Base-by-base conservation (phyloP, 1,140 invertebrate genomes). In the Drosophila tani region DNA sequence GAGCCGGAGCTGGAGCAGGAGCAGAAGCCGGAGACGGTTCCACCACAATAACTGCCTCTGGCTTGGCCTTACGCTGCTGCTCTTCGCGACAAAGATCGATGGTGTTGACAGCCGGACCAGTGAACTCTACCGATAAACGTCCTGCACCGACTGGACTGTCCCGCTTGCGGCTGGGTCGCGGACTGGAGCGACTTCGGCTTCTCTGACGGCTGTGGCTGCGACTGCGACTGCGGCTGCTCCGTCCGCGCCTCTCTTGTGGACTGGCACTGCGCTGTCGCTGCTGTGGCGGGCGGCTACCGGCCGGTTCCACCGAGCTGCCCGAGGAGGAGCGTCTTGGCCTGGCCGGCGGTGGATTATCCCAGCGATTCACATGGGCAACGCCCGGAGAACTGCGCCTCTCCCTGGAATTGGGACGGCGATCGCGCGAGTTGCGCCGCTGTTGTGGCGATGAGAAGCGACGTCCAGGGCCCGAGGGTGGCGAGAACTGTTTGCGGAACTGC, bases 71-170 rank as follows among this genome's bases (percentile, higher is more conserved):
- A 32, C 68, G 79, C 51, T 74, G 93, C 85, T 94, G 93, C 50
- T 94, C 94, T 53, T 94, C 93, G 43, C 86, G 85, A 56, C 85
- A 88, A 43, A 92, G 86, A 79, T 92, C 91, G 59, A 92, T 91
- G 45, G 91, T 91, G 58, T 90, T 92, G 11, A 92, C 71, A n/a
- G 79, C 15, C 24, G 91, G 91, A 5, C 81, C 91, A 49, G 78
- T 64, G 21, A 67, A 92, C 50, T 92, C 91, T 8, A 92, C 91
- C 17, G 91, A 92, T 2, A 81, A 86, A 15, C 91, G 91, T 2
- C 58, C 82, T 88, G 19, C 87, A 79, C 77, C 73, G 21, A 50
- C 51, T 27, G 68, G 73, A 57, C 81, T 88, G 0, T 76, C 53
- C 15, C 81, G 67, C 11, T 76, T 78, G 40, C 81, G 84, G 65